Evolutionary conservation across 2,797 vertebrate genomes (phyloP).

Genomic region (Lacerta viridis): DNA sequence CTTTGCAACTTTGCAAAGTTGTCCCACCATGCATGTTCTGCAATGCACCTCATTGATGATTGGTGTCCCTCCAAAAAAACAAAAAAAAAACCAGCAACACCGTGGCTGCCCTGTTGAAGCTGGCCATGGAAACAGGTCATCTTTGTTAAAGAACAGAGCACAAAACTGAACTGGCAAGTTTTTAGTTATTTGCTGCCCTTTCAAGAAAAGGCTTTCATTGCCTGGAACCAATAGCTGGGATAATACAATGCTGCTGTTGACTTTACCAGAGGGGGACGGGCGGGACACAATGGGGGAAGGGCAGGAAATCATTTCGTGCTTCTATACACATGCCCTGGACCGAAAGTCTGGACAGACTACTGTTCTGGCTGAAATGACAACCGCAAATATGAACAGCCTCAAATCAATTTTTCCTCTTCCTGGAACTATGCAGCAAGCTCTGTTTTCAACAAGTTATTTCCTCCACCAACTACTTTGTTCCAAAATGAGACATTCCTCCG

Average conservation of each 20-base stretch:
- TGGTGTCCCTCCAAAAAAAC: background rate
- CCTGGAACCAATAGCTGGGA: background rate
- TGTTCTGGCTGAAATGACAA: background rate
- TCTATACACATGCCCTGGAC: background rate
- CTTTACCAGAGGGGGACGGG: fast-evolving
- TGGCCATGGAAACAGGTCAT: background rate
- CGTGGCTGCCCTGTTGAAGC: no score
- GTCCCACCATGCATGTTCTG: background rate
- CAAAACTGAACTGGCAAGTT: background rate
- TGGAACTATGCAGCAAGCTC: background rate
- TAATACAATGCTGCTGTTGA: background rate
- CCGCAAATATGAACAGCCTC: background rate
- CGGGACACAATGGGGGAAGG: background rate
- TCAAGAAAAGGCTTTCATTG: background rate
- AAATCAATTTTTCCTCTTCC: background rate
- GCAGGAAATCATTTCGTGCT: conserved; percentile 42
- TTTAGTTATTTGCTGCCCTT: background rate
- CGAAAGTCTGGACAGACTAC: background rate
- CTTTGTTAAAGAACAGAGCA: background rate
- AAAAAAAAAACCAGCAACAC: no score
- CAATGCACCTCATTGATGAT: background rate
- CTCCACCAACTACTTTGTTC: background rate
- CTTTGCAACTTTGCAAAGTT: background rate
- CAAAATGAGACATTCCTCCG: background rate
- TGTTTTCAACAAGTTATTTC: fast-evolving